A percentile compares a stretch with the other conserved stretches of the same genome.
Evolutionary conservation across 92 coral and sea anemone species (phyloP).

Genomic region (Paramuricea clavata): DNA sequence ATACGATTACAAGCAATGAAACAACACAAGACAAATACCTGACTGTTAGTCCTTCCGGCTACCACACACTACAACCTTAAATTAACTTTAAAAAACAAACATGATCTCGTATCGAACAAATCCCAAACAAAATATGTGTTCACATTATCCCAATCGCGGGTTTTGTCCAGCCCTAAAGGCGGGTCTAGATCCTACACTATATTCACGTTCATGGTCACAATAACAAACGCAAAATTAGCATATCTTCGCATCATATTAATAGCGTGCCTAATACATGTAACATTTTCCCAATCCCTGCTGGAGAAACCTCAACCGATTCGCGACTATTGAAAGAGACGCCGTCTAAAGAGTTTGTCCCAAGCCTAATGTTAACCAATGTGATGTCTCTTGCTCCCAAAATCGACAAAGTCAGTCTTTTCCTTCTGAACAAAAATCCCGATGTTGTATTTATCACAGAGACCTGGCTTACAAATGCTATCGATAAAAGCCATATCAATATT

Average conservation of each 20-base stretch:
- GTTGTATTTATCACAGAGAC: slow-evolving; percentile 11
- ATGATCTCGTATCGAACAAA: too few species aligned
- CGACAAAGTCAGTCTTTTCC: not conserved
- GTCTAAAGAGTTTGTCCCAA: not conserved
- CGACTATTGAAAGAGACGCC: not conserved
- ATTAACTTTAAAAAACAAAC: too few species aligned
- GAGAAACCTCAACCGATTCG: not conserved
- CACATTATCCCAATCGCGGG: too few species aligned
- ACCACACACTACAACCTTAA: too few species aligned
- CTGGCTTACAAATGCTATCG: slow-evolving; percentile 3
- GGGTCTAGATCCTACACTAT: too few species aligned
- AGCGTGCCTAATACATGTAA: not conserved
- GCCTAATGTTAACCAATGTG: slow-evolving; percentile 12
- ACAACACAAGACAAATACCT: too few species aligned
- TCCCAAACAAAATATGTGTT: too few species aligned
- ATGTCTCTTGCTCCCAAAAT: slow-evolving; percentile 28
- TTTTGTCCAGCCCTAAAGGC: too few species aligned
- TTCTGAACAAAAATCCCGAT: not conserved
- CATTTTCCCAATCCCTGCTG: not conserved
- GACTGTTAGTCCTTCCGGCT: too few species aligned
- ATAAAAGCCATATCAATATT: not conserved
- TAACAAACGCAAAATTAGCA: not conserved
- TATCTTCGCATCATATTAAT: not conserved
- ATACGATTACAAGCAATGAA: too few species aligned
- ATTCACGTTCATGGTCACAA: too few species aligned